A percentile compares a stretch with the other conserved stretches of the same genome.
phyloP scores from a whole-genome alignment of 2,797 vertebrate genomes.

The Ctenochaetus hawaiiensis region DNA sequence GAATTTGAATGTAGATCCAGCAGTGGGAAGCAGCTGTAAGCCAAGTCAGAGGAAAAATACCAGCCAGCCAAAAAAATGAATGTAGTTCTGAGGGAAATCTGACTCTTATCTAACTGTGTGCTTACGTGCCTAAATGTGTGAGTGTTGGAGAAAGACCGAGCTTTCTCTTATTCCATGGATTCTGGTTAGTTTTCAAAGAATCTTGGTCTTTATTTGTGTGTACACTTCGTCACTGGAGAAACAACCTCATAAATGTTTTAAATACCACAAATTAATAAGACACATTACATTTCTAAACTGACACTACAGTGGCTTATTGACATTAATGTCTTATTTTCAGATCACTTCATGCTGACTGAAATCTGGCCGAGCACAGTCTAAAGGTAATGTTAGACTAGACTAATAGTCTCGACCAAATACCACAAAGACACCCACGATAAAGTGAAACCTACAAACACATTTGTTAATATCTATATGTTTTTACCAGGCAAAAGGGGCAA shows the following conservation, averaged over 20 bases:
- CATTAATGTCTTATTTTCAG: constrained; percentile 14
- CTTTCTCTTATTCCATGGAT: constrained; percentile 32
- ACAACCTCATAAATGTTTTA: background rate
- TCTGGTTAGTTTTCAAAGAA: constrained; percentile 35
- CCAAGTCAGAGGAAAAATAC: constrained; percentile 55
- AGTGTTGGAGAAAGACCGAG: constrained; percentile 37
- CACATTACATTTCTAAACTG: constrained; percentile 15
- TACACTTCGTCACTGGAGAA: constrained; percentile 28
- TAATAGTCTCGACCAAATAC: background rate
- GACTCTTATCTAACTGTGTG: constrained; percentile 41
- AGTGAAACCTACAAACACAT: constrained; percentile 25
- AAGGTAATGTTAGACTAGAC: constrained; percentile 1
- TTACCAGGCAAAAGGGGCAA: constrained; percentile 25
- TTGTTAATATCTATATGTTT: constrained; percentile 7
- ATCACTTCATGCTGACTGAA: constrained; percentile 16
- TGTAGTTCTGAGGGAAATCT: constrained; percentile 46
- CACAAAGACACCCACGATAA: constrained; percentile 36
- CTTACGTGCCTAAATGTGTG: constrained; percentile 23
- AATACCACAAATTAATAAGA: constrained; percentile 20
- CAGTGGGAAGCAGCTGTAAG: constrained; percentile 63
- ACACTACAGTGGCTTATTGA: background rate
- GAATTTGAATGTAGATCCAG: constrained; percentile 45
- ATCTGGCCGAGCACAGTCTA: background rate
- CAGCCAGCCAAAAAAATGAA: constrained; percentile 50
- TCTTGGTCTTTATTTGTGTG: constrained; percentile 23